Percentiles rank a stretch among this genome's conserved stretches.
Evolutionary conservation across 2,113 vertebrate genomes (phyloP).

Genomic region (Platichthys stellatus): DNA sequence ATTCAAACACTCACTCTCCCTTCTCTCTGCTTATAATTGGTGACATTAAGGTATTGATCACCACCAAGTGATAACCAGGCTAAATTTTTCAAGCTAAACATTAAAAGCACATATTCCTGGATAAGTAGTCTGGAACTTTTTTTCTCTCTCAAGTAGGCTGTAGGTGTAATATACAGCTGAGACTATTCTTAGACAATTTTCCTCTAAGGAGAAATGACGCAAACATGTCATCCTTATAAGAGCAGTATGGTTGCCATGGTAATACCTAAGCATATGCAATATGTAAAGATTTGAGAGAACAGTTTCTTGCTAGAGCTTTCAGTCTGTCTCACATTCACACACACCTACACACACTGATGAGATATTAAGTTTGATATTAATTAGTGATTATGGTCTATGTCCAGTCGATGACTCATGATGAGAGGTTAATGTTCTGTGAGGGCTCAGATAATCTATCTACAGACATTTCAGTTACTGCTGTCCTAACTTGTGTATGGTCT

Average conservation of each 20-base stretch:
- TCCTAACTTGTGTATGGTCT: too few species aligned
- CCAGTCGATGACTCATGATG: slow-evolving; percentile 1
- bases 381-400: background rate
- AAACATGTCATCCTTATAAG: slow-evolving; percentile 25
- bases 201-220: slow-evolving; percentile 35
- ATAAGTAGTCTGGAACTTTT: background rate
- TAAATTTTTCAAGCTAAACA: background rate
- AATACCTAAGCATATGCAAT: slow-evolving; percentile 25
- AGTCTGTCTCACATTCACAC: background rate
- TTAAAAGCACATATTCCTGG: background rate
- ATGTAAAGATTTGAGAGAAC: slow-evolving; percentile 16
- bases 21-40: background rate
- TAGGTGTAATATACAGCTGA: slow-evolving; percentile 30
- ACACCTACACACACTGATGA: background rate
- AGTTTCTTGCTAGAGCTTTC: background rate
- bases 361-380: background rate
- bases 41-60: background rate
- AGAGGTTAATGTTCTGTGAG: background rate
- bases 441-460: too few species aligned
- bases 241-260: slow-evolving; percentile 52
- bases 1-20: too few species aligned
- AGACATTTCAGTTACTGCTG: too few species aligned
- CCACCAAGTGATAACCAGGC: background rate
- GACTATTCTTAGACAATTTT: slow-evolving; percentile 45
- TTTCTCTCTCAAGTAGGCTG: background rate